Base-by-base conservation (phyloP, 2,113 vertebrate genomes). In the Carollia perspicillata region DNA sequence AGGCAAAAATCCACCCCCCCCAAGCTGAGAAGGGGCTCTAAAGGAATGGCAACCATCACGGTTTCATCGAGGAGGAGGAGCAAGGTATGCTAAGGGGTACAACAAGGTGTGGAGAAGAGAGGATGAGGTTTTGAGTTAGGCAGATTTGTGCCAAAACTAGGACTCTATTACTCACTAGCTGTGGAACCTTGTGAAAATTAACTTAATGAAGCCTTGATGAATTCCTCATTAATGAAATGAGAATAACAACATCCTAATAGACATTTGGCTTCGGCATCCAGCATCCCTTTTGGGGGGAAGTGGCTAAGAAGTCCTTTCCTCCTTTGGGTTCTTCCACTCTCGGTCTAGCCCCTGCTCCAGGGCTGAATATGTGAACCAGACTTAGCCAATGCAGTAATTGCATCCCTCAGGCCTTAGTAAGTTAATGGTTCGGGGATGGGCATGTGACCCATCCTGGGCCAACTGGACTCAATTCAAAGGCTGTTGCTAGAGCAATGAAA, bases 211-310 rank as follows among this genome's bases (percentile, higher is more conserved):
- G 5, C 26, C 60, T 89, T 9, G 47, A 69, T 40, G n/a, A n/a
- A n/a, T 72, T 88, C 65, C n/a, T 81, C 77, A 95, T 77, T 83
- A 96, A 66, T 68, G 14, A 93, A 88, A 84, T 60, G 78, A n/a
- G 26, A 87, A 65, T 68, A 51, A 85, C 65, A 84, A 90, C 6
- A 94, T 42, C 71, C 44, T 74, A 68, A 33, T 20, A 69, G 66
- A 80, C 37, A 91, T 42, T 68, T 94, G 65, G 77, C 47, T 96
- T 83, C 85, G 40, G 17, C 17, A 14, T 60, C 66, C 6, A 90
- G 49, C 66, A 68, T 71, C 28, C 8, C 20, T 60, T 85, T 26
- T 23, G 0, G 17, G 44, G 17, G 1, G 4, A 68, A 75, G 23
- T n/a, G 5, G 4, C 60, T 85, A 83, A 80, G 55, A 47, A 80